Percentiles rank a stretch among this genome's conserved stretches.
These are phyloP conservation scores for Pristionchus mayeri DNA, from an alignment of 2,888 invertebrate genomes.

Conservation along the genomic window DNA sequence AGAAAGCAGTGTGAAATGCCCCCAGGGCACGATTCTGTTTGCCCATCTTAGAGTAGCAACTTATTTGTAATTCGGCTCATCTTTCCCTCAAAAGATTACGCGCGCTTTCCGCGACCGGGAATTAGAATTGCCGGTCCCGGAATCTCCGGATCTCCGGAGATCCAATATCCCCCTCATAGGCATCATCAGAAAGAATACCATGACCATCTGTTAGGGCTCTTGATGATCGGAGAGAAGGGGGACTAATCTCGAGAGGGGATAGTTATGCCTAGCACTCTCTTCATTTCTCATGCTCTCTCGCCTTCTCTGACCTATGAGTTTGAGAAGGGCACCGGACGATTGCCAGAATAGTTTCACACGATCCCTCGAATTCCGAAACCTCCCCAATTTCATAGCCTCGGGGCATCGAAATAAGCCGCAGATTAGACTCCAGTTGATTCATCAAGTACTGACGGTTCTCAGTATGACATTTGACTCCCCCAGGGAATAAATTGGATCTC, in stretches of 20 bases:
- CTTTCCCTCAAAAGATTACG: neutral
- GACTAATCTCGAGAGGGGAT: neutral
- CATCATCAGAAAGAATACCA: neutral
- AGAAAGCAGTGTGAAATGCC: neutral
- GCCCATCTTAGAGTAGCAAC: neutral
- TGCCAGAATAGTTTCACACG: neutral
- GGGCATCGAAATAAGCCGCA: neutral
- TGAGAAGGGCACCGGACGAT: no score
- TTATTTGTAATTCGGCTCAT: slow-evolving; percentile 31
- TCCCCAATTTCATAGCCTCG: neutral
- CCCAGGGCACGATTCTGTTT: slow-evolving; percentile 12
- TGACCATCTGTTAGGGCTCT: slow-evolving; percentile 27
- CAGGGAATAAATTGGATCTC: no score
- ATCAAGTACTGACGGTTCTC: slow-evolving; percentile 8
- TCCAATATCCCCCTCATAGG: neutral
- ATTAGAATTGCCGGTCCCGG: neutral
- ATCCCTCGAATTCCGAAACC: neutral
- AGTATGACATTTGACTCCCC: neutral
- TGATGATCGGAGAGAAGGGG: neutral
- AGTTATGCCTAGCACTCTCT: no score
- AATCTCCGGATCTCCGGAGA: neutral
- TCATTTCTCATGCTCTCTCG: no score
- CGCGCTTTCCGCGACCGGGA: neutral
- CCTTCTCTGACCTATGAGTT: no score
- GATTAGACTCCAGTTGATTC: slow-evolving; percentile 33